Evolutionary conservation across 2,797 vertebrate species (phyloP).

Genomic region (Fistularia commersonii): DNA sequence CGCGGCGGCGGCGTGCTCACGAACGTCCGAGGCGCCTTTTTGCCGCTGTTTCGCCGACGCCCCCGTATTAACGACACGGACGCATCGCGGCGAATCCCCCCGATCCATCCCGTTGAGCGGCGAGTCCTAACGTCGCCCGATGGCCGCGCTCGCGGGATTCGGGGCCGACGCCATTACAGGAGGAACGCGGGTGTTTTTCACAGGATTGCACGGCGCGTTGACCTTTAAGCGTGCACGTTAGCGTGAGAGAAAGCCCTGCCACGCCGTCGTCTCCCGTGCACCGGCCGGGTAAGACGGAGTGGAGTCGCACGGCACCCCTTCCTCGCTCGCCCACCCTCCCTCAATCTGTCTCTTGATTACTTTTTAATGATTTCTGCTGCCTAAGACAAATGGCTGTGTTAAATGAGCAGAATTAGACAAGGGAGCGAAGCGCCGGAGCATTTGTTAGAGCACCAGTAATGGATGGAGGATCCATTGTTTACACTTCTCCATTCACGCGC

Average conservation of each 20-base stretch:
- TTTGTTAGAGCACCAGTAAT: constrained; percentile 77
- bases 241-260: constrained; percentile 15
- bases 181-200: constrained; percentile 25
- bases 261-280: constrained; percentile 43
- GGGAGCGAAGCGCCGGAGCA: constrained; percentile 66
- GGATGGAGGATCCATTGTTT: constrained; percentile 71
- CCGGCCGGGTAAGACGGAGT: constrained; percentile 59
- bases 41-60: no score
- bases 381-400: constrained; percentile 80
- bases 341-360: constrained; percentile 78
- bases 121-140: no score
- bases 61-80: no score
- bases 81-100: no score
- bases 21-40: no score
- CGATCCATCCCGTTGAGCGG: no score
- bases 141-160: no score
- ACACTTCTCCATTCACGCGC: constrained; percentile 52
- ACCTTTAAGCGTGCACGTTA: constrained; percentile 48
- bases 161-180: not conserved
- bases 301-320: constrained; percentile 38
- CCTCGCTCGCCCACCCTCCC: constrained; percentile 51
- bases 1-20: no score
- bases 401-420: constrained; percentile 80
- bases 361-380: constrained; percentile 83
- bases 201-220: constrained; percentile 12